Evolutionary conservation across 1,140 invertebrate genomes (phyloP).

Genomic region (Pseudomyrmex sp.): DNA sequence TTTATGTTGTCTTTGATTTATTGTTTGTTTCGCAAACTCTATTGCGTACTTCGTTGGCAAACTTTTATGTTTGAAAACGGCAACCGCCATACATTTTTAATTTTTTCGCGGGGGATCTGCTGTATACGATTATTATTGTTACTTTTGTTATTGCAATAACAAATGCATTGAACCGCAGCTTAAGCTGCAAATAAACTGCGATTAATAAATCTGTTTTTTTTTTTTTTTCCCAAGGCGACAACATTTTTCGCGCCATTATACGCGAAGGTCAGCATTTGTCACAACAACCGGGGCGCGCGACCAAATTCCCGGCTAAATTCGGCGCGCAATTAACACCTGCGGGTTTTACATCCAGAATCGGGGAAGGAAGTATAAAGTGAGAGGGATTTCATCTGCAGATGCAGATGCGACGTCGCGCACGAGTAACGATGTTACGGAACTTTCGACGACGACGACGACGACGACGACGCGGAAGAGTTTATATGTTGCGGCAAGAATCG

Average conservation of each 20-base stretch:
- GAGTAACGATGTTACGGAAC: slow-evolving; percentile 41
- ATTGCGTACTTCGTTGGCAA: not conserved
- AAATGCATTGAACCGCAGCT: not conserved
- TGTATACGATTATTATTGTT: too few species aligned
- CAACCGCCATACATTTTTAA: not conserved
- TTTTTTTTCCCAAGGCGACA: not conserved
- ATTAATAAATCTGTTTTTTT: slow-evolving; percentile 24
- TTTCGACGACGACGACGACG: slow-evolving; percentile 11
- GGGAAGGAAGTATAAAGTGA: not conserved
- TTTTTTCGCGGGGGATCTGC: too few species aligned
- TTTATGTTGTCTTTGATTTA: not conserved
- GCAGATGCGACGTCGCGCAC: not conserved
- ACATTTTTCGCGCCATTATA: slow-evolving; percentile 23
- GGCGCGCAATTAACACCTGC: slow-evolving; percentile 9
- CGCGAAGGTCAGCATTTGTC: slow-evolving; percentile 39
- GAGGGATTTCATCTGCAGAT: slow-evolving; percentile 6
- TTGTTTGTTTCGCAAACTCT: too few species aligned
- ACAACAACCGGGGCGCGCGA: slow-evolving; percentile 24
- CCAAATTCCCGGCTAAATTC: slow-evolving; percentile 25
- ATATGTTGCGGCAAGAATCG: slow-evolving; percentile 15
- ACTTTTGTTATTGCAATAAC: not conserved
- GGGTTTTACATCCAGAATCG: not conserved
- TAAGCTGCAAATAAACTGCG: not conserved
- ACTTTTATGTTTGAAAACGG: not conserved
- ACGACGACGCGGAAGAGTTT: not conserved